These are phyloP conservation scores for Unio pictorum DNA, from an alignment of 2,888 invertebrate genomes.

Conservation along the genomic window DNA sequence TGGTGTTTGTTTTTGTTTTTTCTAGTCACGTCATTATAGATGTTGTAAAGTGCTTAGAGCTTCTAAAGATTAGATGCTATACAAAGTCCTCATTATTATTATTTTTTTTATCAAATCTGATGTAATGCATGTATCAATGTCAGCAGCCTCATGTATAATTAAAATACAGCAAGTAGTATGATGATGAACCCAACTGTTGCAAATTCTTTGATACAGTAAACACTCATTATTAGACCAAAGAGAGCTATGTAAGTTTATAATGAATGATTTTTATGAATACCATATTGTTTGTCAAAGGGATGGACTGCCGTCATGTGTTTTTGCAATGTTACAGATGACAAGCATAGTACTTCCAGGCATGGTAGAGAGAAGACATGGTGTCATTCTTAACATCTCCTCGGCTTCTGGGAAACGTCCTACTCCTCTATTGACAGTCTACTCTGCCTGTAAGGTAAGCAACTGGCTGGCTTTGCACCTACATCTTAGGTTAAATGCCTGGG, in stretches of 20 bases:
- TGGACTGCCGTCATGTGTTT: conserved; percentile 4
- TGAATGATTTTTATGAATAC: not conserved
- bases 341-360: conserved; percentile 85
- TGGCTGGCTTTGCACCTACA: not conserved
- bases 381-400: conserved; percentile 92
- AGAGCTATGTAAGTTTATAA: not conserved
- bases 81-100: too few relatives aligned
- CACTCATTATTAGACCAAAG: not conserved
- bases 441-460: conserved; percentile 84
- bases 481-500: not conserved
- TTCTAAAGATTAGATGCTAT: too few relatives aligned
- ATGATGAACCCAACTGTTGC: too few relatives aligned
- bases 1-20: too few relatives aligned
- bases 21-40: too few relatives aligned
- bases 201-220: not conserved
- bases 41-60: too few relatives aligned
- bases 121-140: too few relatives aligned
- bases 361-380: conserved; percentile 77
- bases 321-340: conserved; percentile 78
- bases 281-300: conserved; percentile 1
- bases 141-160: too few relatives aligned
- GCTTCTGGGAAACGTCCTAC: conserved; percentile 85
- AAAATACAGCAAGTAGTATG: too few relatives aligned
- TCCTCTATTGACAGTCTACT: conserved; percentile 88
- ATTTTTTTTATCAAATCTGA: too few relatives aligned